Evolutionary conservation across 2,888 invertebrate species (phyloP), one percentile per base, ranked within the genome.

Genomic region (Blera fallax): DNA sequence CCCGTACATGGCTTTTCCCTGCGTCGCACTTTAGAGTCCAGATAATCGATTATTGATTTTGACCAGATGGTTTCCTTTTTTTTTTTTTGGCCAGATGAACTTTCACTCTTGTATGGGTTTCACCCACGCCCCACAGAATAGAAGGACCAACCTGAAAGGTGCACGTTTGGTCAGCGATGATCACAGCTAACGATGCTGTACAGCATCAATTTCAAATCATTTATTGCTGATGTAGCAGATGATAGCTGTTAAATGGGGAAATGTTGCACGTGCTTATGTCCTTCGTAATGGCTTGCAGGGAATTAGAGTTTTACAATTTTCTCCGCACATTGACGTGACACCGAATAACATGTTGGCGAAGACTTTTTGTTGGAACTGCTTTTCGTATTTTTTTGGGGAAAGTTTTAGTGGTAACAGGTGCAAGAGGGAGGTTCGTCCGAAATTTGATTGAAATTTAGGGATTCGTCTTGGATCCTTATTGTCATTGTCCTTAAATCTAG

Each of bases 151-250:
- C 76, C 81, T 81, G 70, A 34, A 73, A 85, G 85, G 81, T 85
- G 72, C 70, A 85, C 85, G 76, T 81, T 81, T 77, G 81, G 85
- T 72, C 85, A 85, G 67, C 81, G 34, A 67, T 76, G 85, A 76
- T 69, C 73, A 70, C 43, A 70, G 74, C 84, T 80, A 84, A 84
- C 84, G 80, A 85, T 65, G 60, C 32, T 81, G 85, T 81, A 81
- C 76, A 85, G 77, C 81, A 85, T 85, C 85, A 85, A 85, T 85
- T 85, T 85, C 85, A 72, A 85, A 85, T 85, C 85, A 85, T 85
- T 85, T 85, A 85, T 85, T 85, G 85, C 81, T 81, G 85, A 85
- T 85, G 85, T 85, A 81, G 85, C 85, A 85, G 85, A 85, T 85
- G 85, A 85, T 85, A 85, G 85, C 85, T 85, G 85, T 85, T 85